Conservation (phyloP, 2,113 vertebrate species). For the Paradoxurus hermaphroditus region DNA sequence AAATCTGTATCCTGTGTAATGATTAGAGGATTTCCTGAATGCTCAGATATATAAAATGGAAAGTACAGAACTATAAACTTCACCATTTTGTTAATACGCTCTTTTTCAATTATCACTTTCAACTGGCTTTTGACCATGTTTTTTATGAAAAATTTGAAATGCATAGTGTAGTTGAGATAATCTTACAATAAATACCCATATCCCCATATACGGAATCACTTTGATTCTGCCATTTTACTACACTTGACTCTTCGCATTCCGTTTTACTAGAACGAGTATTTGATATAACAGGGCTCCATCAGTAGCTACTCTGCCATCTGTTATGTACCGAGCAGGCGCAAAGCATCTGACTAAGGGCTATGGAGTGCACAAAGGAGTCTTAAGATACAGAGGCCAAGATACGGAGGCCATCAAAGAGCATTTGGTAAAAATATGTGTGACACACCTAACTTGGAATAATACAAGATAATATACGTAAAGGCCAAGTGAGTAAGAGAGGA, state of each 20-base stretch:
- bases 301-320: background rate
- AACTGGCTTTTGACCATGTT: background rate
- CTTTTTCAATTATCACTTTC: background rate
- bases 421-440: background rate
- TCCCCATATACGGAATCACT: background rate
- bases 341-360: background rate
- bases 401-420: background rate
- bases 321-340: background rate
- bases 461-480: background rate
- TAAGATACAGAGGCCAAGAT: background rate
- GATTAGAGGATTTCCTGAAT: conserved; percentile 23
- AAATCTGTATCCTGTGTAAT: background rate
- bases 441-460: background rate
- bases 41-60: background rate
- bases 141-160: conserved; percentile 28
- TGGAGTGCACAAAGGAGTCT: background rate
- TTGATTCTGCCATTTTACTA: background rate
- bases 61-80: background rate
- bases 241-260: background rate
- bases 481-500: background rate
- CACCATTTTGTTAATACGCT: conserved; percentile 8
- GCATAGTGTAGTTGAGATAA: background rate
- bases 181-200: background rate
- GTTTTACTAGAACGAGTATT: background rate
- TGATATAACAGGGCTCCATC: background rate